Evolutionary conservation across 1,140 invertebrate genomes (phyloP), one percentile per base, ranked within the genome.

Genomic region (Lucilia cuprina): DNA sequence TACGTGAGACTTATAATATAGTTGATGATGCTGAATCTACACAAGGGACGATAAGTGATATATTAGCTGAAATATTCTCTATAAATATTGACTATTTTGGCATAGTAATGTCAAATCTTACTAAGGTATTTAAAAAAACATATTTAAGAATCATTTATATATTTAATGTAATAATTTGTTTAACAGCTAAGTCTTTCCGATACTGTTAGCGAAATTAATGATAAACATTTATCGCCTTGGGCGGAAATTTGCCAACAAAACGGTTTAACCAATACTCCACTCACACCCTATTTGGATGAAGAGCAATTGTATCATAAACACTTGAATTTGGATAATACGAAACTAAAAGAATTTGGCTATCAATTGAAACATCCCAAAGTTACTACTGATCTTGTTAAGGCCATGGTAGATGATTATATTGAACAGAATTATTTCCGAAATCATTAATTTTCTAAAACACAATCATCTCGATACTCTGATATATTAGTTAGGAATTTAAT

Each of bases 141-240:
- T 30, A 30, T 30, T 30, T 30, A 30, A 1, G 3, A 30, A 30
- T 30, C 25, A 30, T 30, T 30, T 30, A n/a, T n/a, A n/a, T n/a
- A n/a, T n/a, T n/a, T n/a, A n/a, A n/a, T n/a, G n/a, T n/a, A n/a
- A n/a, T n/a, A n/a, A n/a, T n/a, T n/a, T n/a, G n/a, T n/a, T n/a
- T n/a, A n/a, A n/a, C 86, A 95, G 95, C 92, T 92, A 30, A 95
- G 96, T 91, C 92, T 96, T 91, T 93, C 92, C n/a, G 93, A 93
- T 30, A 94, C 97, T 35, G 95, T 96, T 0, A 96, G 97, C 85
- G 96, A 98, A 87, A 96, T 96, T 0, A 98, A 98, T 91, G 97
- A 98, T 89, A 97, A 97, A 89, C 97, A 98, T 91, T 94, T 98
- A 92, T 94, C 93, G 0, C 96, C 96, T 10, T 98, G 97, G 97